phyloP scores from a whole-genome alignment of 1,140 invertebrate genomes.

The Adelges cooleyi region DNA sequence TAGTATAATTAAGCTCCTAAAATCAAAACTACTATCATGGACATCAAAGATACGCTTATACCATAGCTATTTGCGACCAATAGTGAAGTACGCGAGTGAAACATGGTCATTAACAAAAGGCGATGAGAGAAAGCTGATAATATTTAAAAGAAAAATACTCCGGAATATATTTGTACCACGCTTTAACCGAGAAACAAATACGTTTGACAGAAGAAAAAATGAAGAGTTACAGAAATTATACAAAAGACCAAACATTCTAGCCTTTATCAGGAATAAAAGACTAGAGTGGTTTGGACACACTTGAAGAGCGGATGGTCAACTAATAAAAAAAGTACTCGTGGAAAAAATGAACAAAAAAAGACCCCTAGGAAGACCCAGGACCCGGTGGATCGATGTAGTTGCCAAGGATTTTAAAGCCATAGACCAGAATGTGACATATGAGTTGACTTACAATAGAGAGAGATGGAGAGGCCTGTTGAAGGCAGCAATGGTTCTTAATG shows the following conservation, averaged over 20 bases:
- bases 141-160: background rate
- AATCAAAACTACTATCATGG: background rate
- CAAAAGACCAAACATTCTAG: background rate
- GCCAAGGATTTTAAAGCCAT: background rate
- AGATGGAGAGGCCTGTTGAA: background rate
- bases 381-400: background rate
- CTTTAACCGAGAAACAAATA: background rate
- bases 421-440: background rate
- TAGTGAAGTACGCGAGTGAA: background rate
- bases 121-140: background rate
- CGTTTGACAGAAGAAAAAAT: background rate
- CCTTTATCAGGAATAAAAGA: background rate
- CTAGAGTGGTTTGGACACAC: background rate
- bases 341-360: background rate
- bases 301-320: background rate
- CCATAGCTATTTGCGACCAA: background rate
- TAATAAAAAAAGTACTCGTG: constrained; percentile 1
- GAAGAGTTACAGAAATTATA: background rate
- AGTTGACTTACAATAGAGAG: background rate
- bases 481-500: background rate
- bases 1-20: background rate
- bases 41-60: background rate
- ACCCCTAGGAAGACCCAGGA: background rate
- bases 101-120: constrained; percentile 1
- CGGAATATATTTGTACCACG: background rate